phyloP scores from a whole-genome alignment of 1,140 invertebrate genomes.

The Helicoverpa armigera region DNA sequence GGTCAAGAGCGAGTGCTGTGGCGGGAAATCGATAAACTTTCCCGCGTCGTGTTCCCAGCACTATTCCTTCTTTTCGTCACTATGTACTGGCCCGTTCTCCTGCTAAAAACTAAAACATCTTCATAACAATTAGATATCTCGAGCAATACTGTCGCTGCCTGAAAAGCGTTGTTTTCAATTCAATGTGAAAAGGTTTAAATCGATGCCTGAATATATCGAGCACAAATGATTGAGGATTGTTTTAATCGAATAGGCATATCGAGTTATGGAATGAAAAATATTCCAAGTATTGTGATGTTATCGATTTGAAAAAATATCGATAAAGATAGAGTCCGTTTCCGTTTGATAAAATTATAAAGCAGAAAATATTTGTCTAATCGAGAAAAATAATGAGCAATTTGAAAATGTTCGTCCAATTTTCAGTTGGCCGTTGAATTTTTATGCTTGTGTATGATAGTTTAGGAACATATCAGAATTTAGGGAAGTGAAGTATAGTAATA shows the following conservation, averaged over 20 bases:
- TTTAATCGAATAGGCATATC: constrained; percentile 4
- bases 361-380: too few species aligned
- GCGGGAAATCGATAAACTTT: constrained; percentile 90
- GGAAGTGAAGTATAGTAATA: too few species aligned
- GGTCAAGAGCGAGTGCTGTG: constrained; percentile 89
- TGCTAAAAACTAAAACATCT: constrained; percentile 88
- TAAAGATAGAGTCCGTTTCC: too few species aligned
- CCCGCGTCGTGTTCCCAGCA: constrained; percentile 91
- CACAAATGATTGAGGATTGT: not conserved
- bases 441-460: too few species aligned
- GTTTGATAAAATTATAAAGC: too few species aligned
- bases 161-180: constrained; percentile 14
- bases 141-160: constrained; percentile 1
- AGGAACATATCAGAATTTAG: too few species aligned
- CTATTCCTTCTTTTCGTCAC: constrained; percentile 91
- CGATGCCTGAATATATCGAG: constrained; percentile 6
- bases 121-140: constrained; percentile 69
- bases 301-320: too few species aligned
- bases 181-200: not conserved
- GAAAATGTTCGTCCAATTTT: too few species aligned
- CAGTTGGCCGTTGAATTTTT: too few species aligned
- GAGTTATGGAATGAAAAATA: not conserved
- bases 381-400: too few species aligned
- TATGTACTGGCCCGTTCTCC: constrained; percentile 91
- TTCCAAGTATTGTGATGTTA: too few species aligned